Evolutionary conservation across 2,888 invertebrate species (phyloP).

Genomic region (Chironomus riparius): DNA sequence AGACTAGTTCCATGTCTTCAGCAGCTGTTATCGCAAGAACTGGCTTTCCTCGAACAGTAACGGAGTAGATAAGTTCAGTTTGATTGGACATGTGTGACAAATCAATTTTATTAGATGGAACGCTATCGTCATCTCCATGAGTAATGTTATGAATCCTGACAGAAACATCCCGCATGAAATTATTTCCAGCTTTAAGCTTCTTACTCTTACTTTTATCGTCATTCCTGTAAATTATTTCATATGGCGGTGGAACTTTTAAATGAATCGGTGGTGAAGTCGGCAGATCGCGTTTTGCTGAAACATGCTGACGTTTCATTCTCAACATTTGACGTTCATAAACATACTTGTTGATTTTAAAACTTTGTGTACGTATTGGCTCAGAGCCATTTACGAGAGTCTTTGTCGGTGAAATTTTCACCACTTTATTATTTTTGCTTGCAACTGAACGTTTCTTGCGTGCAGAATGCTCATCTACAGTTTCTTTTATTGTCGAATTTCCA

Average conservation of each 20-base stretch:
- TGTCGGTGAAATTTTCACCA: slow-evolving; percentile 11
- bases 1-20: slow-evolving; percentile 71
- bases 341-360: slow-evolving; percentile 32
- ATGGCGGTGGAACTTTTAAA: background rate
- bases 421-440: background rate
- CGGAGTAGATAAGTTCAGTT: slow-evolving; percentile 66
- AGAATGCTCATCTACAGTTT: slow-evolving; percentile 30
- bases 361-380: slow-evolving; percentile 30
- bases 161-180: slow-evolving; percentile 46
- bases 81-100: slow-evolving; percentile 35
- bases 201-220: background rate
- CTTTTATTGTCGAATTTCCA: slow-evolving; percentile 37
- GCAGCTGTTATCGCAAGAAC: slow-evolving; percentile 73
- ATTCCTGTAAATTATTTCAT: background rate
- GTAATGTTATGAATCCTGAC: slow-evolving; percentile 57
- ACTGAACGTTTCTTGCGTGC: background rate
- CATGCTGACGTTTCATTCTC: slow-evolving; percentile 26
- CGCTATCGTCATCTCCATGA: slow-evolving; percentile 29
- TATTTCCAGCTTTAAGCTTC: background rate
- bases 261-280: background rate
- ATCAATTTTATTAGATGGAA: slow-evolving; percentile 36
- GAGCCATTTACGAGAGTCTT: slow-evolving; percentile 21
- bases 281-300: slow-evolving; percentile 35
- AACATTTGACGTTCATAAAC: slow-evolving; percentile 25
- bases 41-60: slow-evolving; percentile 67